These are phyloP conservation scores for Leptinotarsa haldemani DNA, from an alignment of 2,888 invertebrate species.

Conservation along the genomic window DNA sequence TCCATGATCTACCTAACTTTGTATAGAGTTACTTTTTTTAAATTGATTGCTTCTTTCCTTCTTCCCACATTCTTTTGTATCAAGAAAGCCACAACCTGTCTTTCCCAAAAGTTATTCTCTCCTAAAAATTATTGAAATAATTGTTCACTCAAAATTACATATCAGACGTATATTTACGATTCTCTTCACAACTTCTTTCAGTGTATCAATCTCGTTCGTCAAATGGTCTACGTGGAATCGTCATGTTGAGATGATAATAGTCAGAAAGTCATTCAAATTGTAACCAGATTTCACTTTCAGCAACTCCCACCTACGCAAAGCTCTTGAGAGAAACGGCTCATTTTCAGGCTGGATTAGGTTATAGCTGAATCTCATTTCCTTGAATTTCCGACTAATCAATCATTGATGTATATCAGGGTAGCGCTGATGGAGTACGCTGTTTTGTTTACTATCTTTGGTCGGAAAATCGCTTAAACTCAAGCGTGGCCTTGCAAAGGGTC, in stretches of 20 bases:
- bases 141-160: no score
- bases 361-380: constrained; percentile 14
- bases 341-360: constrained; percentile 8
- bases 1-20: no score
- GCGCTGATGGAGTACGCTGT: background rate
- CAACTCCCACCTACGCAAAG: background rate
- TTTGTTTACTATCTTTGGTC: background rate
- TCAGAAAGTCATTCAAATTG: background rate
- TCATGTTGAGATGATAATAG: background rate
- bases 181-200: no score
- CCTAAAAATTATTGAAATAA: no score
- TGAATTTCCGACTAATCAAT: constrained; percentile 27
- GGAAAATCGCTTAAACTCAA: background rate
- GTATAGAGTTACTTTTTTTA: no score
- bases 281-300: background rate
- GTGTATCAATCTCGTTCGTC: no score
- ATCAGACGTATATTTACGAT: no score
- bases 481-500: no score
- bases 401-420: constrained; percentile 18
- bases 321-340: constrained; percentile 7
- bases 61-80: no score
- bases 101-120: no score
- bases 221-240: background rate
- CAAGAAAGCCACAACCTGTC: no score
- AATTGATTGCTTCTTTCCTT: no score